Evolutionary conservation across 1,140 invertebrate genomes (phyloP), one percentile per base, ranked within the genome.

Genomic region (Drosophila persimilis): DNA sequence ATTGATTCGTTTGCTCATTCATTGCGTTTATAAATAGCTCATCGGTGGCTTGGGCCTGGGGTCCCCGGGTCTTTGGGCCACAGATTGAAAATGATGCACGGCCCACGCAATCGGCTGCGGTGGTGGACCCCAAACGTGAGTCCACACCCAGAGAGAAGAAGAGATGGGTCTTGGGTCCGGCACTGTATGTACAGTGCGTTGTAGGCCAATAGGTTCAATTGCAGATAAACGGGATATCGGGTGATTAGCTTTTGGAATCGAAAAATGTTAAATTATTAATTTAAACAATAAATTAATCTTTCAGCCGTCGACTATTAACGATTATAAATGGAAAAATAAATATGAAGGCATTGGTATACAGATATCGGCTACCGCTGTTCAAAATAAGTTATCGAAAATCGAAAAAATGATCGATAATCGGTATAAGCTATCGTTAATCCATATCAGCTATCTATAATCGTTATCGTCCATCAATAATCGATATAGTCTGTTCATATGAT

Each of bases 11-110:
- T 61, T 15, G 39, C 47, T 55, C 70, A 73, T 61, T 72, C 70
- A 75, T 64, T 71, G 57, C 58, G 60, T 88, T 83, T 88, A 86
- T 77, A 86, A 86, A 86, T 88, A 88, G 83, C 78, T 45, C 75
- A 78, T 39, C 20, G 20, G 35, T 11, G 9, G 17, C 45, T 47
- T 20, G 24, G 24, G 45, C 31, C 35, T 31, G 51, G 31, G 15
- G 24, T 51, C n/a, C 26, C n/a, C 50, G 35, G 29, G 2, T 39
- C 15, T 51, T n/a, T 3, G 26, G 65, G 45, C 74, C 74, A 61
- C 64, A 62, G 77, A 85, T 86, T 85, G 81, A 57, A 81, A 83
- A 78, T 65, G 73, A 78, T 65, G 69, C 69, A 64, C 67, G 45
- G 56, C 81, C 81, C 81, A 85, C 81, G 81, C 81, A 73, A 52